Conservation (phyloP, 1,140 invertebrate species). For the Gonioctena quinquepunctata region DNA sequence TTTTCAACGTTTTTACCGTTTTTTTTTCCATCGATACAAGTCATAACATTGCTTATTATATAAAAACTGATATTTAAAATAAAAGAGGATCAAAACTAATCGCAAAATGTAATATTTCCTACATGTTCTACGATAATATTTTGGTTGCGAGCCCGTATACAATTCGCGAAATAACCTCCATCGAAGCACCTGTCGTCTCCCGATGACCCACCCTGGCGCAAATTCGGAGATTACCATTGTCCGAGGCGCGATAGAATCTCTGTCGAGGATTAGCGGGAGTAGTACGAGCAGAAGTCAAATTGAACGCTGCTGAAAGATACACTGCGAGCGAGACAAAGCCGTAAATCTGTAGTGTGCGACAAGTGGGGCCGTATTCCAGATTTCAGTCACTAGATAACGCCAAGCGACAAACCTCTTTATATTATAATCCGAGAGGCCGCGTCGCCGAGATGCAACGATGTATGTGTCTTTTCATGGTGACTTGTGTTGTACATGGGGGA, state of each 20-base stretch:
- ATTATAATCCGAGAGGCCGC: slow-evolving; percentile 3
- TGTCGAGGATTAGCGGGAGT: background rate
- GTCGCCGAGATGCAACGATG: background rate
- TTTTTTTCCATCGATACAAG: too few relatives aligned
- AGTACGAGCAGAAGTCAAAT: background rate
- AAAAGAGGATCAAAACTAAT: too few relatives aligned
- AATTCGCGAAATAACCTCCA: too few relatives aligned
- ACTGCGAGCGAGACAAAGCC: background rate
- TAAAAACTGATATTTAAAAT: too few relatives aligned
- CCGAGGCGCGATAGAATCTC: background rate
- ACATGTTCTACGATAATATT: too few relatives aligned
- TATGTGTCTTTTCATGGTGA: background rate
- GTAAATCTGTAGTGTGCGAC: slow-evolving; percentile 15
- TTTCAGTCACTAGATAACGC: slow-evolving; percentile 20
- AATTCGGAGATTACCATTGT: background rate
- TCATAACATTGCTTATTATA: too few relatives aligned
- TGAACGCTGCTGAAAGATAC: background rate
- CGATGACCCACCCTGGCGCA: background rate
- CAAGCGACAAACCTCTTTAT: slow-evolving; percentile 15
- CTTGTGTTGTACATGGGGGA: slow-evolving; percentile 7
- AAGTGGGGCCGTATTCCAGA: slow-evolving; percentile 14
- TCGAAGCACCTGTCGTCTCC: background rate
- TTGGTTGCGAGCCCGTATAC: too few relatives aligned
- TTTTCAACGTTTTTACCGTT: too few relatives aligned
- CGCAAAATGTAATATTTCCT: too few relatives aligned